Evolutionary conservation across 92 coral and sea anemone species (phyloP), one percentile per base, ranked within the genome.

Genomic region (Galaxea fascicularis): DNA sequence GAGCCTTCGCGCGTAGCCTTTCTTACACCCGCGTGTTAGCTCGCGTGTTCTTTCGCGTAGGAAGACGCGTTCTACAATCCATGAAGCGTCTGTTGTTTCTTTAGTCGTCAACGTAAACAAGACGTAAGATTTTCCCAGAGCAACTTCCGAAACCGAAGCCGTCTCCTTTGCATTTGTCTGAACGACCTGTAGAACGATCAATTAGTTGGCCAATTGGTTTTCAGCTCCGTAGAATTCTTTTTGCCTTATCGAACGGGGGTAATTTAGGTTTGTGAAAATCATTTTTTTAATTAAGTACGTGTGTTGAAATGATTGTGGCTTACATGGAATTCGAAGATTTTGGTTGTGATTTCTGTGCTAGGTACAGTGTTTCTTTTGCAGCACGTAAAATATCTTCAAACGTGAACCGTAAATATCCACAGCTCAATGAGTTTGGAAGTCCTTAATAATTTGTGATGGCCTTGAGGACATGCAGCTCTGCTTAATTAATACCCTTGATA

Each of bases 1-100:
- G 52, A 77, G 46, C 47, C 14, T 64, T 5, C 14, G 27, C 21
- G 22, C 26, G 51, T 45, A n/a, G 29, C 53, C 66, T 57, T 29
- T 28, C 68, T 11, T 45, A 22, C 47, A 18, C 84, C 65, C 84
- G 84, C 74, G 74, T 27, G 73, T 26, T 15, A 8, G 1, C 76
- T 31, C 85, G 59, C 8, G 21, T 1, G 35, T 21, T 24, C 16
- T 35, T 0, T 18, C 57, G 15, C 59, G 56, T 24, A 22, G 10
- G 77, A 13, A 0, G 28, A 45, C 70, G 56, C 65, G 76, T 29
- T 14, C 76, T 16, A 27, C 18, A 10, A 71, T 44, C 44, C 20
- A 27, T 14, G 25, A 8, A 53, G 16, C 65, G 4, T 3, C 26
- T 8, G 66, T 29, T 29, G 65, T 30, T 49, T 22, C 63, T 14